Conservation (phyloP, 2,797 vertebrate species). For the Chiloscyllium punctatum region DNA sequence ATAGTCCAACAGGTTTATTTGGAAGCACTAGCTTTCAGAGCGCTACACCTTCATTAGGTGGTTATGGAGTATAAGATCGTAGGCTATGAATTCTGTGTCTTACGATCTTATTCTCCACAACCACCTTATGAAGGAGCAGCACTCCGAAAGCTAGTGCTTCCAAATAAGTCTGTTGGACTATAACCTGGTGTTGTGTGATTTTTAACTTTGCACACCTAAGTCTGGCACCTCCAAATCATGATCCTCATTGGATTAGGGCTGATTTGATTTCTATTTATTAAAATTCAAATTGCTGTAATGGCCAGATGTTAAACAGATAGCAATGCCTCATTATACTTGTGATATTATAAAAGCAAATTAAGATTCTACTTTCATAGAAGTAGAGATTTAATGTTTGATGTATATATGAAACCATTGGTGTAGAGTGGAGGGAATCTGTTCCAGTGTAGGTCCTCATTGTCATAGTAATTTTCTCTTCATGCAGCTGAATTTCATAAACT, state of each 20-base stretch:
- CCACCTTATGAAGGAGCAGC: too few relatives aligned
- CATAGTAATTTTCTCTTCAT: not conserved
- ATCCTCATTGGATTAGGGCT: not conserved
- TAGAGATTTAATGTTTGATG: not conserved
- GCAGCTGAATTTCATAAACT: not conserved
- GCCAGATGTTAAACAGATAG: not conserved
- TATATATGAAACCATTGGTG: not conserved
- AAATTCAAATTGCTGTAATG: not conserved
- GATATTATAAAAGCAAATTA: not conserved
- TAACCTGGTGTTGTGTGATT: too few relatives aligned
- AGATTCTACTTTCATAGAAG: not conserved
- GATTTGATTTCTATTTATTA: not conserved
- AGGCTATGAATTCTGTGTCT: too few relatives aligned
- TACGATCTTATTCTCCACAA: too few relatives aligned
- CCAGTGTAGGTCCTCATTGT: not conserved
- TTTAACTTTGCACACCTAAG: too few relatives aligned
- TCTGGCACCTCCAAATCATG: too few relatives aligned
- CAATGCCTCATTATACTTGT: not conserved
- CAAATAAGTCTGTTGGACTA: too few relatives aligned
- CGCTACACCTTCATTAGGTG: too few relatives aligned
- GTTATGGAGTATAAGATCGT: too few relatives aligned
- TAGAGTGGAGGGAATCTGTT: not conserved
- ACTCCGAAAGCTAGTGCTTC: too few relatives aligned
- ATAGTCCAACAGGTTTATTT: too few relatives aligned
- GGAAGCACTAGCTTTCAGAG: too few relatives aligned